These are phyloP conservation scores for Forbesichthys papilliferus DNA, from an alignment of 2,113 vertebrate genomes.

Conservation along the genomic window DNA sequence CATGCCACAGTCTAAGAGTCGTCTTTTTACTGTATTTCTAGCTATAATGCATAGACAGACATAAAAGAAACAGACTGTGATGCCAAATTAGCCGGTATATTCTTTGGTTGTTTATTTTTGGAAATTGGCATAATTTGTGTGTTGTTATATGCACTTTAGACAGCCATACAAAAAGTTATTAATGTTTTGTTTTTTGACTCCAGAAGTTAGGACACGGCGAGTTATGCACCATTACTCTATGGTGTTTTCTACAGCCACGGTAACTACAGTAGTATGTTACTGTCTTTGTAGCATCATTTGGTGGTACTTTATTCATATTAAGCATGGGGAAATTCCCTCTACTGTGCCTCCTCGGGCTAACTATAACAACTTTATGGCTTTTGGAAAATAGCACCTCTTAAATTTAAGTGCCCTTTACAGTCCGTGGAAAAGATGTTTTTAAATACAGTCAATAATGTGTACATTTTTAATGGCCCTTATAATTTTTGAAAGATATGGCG, in stretches of 20 bases:
- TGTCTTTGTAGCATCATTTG: conserved; percentile 37
- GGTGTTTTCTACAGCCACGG: conserved; percentile 26
- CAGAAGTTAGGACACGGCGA: conserved; percentile 53
- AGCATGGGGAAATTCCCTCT: conserved; percentile 42
- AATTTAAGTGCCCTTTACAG: conserved; percentile 74
- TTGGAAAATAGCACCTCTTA: conserved; percentile 72
- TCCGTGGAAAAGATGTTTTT: conserved; percentile 72
- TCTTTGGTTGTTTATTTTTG: conserved; percentile 48
- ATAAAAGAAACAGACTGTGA: conserved; percentile 48
- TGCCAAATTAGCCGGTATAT: conserved; percentile 38
- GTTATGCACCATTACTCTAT: conserved; percentile 49
- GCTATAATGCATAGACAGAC: conserved; percentile 60
- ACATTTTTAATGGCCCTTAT: conserved; percentile 75
- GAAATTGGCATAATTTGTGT: conserved; percentile 27
- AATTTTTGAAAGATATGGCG: conserved; percentile 68
- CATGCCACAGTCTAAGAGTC: conserved; percentile 59
- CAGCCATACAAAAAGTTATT: conserved; percentile 34
- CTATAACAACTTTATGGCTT: conserved; percentile 72
- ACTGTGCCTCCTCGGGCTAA: conserved; percentile 58
- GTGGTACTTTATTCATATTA: conserved; percentile 62
- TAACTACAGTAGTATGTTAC: conserved; percentile 42
- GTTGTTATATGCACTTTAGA: conserved; percentile 50
- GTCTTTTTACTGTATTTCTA: conserved; percentile 68
- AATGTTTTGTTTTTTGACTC: conserved; percentile 36
- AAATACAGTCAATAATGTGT: conserved; percentile 77